Evolutionary conservation across 2,113 vertebrate genomes (phyloP), one percentile per base, ranked within the genome.

Genomic region (Pachycephala philippinensis): DNA sequence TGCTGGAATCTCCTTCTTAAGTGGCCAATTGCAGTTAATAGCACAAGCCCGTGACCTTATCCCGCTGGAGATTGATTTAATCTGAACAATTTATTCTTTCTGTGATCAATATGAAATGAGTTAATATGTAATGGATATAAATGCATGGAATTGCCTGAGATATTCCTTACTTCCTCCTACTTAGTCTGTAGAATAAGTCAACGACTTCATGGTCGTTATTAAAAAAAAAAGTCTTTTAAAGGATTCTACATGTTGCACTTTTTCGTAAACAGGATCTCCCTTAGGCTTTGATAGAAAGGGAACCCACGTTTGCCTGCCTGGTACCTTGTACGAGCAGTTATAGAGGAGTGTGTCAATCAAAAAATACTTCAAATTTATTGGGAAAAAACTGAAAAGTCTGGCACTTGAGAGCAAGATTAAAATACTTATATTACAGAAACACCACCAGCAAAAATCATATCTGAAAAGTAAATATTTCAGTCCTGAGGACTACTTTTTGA

Each of bases 391-490:
- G 6, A 50, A 44, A 47, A 77, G 17, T 13, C 27, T 59, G 21
- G 13, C 11, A 13, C 33, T 93, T 93, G 78, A 95, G 97, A 96
- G n/a, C 39, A 86, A 56, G 92, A 96, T 95, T 91, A 96, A 97
- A 82, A 97, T 97, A 95, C 95, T 96, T 97, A 40, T 69, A 80
- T 80, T 88, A 63, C 59, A 66, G 82, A 97, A 96, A 95, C 80
- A 95, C 82, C 81, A 95, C 84, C 82, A 96, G 89, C 71, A 95
- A 97, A 97, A 97, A 89, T 87, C 8, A 15, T 80, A 92, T 87
- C 77, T 87, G 93, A 75, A 96, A 96, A 97, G 93, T 90, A 95
- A 96, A 68, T 89, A 89, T 94, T 97, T 97, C 76, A 79, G 68
- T 82, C 22, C 65, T 60, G 35, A 54, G 60, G 30, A 53, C 15